These are phyloP conservation scores for Rhegmatorhina hoffmannsi DNA, from an alignment of 2,113 vertebrate genomes.

Conservation along the genomic window DNA sequence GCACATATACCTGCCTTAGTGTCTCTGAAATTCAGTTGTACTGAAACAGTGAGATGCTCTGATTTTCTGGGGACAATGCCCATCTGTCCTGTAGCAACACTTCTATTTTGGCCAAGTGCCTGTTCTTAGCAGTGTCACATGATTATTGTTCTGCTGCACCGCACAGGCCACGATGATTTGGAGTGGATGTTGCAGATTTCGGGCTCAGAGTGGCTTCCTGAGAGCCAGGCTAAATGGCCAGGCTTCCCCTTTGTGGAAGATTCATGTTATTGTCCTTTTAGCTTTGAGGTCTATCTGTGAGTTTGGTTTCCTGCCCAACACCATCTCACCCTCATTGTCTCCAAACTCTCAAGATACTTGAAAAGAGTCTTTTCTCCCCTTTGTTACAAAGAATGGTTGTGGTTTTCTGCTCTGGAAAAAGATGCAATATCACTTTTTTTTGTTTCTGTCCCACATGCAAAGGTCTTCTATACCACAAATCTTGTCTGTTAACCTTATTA, in stretches of 20 bases:
- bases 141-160: background rate
- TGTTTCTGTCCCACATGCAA: rapidly evolving
- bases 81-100: background rate
- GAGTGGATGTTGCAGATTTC: background rate
- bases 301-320: background rate
- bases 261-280: background rate
- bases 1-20: background rate
- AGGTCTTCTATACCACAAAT: background rate
- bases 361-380: background rate
- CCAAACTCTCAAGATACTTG: background rate
- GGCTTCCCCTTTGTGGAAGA: background rate
- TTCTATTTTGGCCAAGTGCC: background rate
- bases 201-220: background rate
- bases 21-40: background rate
- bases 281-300: background rate
- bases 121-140: background rate
- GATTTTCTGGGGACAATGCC: background rate
- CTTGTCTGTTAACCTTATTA: background rate
- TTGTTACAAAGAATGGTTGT: background rate
- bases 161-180: background rate
- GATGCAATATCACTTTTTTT: background rate
- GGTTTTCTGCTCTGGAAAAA: background rate
- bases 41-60: background rate
- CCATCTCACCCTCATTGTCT: background rate
- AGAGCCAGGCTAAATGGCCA: background rate